phyloP scores from a whole-genome alignment of 2,113 vertebrate species.

The Bubalus kerabau region DNA sequence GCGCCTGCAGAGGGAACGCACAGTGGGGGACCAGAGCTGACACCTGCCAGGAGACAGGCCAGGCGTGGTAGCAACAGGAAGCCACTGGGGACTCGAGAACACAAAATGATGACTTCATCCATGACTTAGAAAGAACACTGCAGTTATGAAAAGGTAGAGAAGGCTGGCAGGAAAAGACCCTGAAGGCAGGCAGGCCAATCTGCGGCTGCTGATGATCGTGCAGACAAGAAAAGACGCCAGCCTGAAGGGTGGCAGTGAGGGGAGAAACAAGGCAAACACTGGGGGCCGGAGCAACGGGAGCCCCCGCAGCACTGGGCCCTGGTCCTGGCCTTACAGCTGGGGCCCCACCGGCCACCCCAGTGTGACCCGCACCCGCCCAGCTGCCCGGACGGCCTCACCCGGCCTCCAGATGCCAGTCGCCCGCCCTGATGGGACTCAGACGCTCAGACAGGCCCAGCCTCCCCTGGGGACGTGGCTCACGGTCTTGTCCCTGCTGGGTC shows the following conservation, averaged over 20 bases:
- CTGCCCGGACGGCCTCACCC: rapidly evolving
- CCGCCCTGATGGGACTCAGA: neutral
- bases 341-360: neutral
- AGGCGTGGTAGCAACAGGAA: rapidly evolving
- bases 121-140: rapidly evolving
- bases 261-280: rapidly evolving
- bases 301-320: rapidly evolving
- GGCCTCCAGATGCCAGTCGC: rapidly evolving
- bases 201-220: rapidly evolving
- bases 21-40: neutral
- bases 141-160: rapidly evolving
- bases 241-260: neutral
- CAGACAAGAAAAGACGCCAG: rapidly evolving
- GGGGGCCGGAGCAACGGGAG: rapidly evolving
- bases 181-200: neutral
- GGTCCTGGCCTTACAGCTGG: too few species aligned
- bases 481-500: neutral
- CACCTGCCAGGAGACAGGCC: rapidly evolving
- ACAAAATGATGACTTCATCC: too few species aligned
- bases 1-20: rapidly evolving
- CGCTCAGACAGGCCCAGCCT: neutral
- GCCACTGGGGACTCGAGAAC: neutral
- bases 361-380: neutral
- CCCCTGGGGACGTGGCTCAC: neutral
- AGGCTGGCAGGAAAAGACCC: neutral